Base-by-base conservation (phyloP, 2,888 invertebrate genomes). In the Philonicus albiceps region DNA sequence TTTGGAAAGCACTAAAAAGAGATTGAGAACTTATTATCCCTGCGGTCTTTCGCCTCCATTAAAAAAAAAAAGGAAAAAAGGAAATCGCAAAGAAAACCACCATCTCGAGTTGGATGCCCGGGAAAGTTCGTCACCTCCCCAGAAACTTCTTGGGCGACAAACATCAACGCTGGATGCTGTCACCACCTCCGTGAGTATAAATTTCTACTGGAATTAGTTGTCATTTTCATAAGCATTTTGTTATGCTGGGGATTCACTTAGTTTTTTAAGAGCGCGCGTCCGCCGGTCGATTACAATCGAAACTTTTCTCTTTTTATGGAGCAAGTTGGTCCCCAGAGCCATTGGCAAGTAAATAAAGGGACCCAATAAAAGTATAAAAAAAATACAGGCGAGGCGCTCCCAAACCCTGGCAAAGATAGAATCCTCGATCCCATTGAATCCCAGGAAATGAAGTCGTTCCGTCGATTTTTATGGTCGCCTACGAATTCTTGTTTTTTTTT, bases 161-260 rank as follows among this genome's bases (percentile, higher is more conserved):
- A 22, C 55, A 55, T 55, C 22, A 8, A 4, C 22, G 64, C 11
- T 43, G 53, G 53, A 64, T 27, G 3, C 27, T 11, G 64, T 64
- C 64, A 27, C 64, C 64, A 64, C 64, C 64, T 64, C 64, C 22
- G 27, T 64, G 64, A 4, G 27, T 27, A 64, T 64, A 64, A 64
- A 74, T 74, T 74, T 74, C 11, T 34, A 16, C 34, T 34, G 31
- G 19, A 74, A 74, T 31, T 74, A 74, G 74, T 74, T 74, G 74
- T 31, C 74, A 74, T 74, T 74, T 74, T 74, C 74, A 74, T 74
- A 74, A 74, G 74, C 74, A 74, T 31, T 31, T 31, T 31, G 74
- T 31, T 74, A 74, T 74, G 74, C 31, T 74, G 30, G 31, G 34
- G 27, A 74, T 74, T 74, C 74, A 31, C 74, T 74, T 74, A 74